Conservation (phyloP, 2,797 vertebrate genomes). For the Eutrigla gurnardus region DNA sequence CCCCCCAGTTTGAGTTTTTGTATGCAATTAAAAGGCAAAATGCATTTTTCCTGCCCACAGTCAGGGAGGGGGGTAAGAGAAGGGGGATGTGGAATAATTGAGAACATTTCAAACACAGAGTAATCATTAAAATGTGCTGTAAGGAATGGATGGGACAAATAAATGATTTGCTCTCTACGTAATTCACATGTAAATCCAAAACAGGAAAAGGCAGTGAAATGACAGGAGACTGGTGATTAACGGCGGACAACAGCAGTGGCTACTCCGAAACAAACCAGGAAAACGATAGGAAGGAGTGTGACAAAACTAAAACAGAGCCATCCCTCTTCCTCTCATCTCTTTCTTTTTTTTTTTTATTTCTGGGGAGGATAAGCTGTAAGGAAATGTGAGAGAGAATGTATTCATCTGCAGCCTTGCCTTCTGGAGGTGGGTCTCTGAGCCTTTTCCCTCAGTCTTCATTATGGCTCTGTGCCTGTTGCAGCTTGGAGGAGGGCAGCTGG, state of each 20-base stretch:
- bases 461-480: constrained; percentile 68
- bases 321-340: constrained; percentile 61
- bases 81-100: constrained; percentile 64
- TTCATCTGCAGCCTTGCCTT: constrained; percentile 67
- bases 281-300: constrained; percentile 41
- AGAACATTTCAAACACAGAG: constrained; percentile 70
- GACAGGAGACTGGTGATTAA: constrained; percentile 57
- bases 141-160: constrained; percentile 65
- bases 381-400: constrained; percentile 54
- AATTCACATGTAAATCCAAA: constrained; percentile 71
- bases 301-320: constrained; percentile 65
- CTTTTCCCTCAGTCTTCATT: constrained; percentile 67
- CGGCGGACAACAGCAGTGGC: constrained; percentile 49
- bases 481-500: constrained; percentile 78
- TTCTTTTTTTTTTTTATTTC: constrained; percentile 30
- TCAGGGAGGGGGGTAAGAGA: not conserved
- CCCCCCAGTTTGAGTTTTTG: constrained; percentile 51
- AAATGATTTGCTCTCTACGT: constrained; percentile 70
- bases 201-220: constrained; percentile 55
- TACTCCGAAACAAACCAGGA: constrained; percentile 53
- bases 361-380: constrained; percentile 62
- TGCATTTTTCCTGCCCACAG: constrained; percentile 67
- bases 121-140: constrained; percentile 73
- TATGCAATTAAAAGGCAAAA: constrained; percentile 77
- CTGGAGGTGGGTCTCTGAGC: constrained; percentile 68